Conservation (phyloP, 2,113 vertebrate genomes). For the Ammodytes marinus region DNA sequence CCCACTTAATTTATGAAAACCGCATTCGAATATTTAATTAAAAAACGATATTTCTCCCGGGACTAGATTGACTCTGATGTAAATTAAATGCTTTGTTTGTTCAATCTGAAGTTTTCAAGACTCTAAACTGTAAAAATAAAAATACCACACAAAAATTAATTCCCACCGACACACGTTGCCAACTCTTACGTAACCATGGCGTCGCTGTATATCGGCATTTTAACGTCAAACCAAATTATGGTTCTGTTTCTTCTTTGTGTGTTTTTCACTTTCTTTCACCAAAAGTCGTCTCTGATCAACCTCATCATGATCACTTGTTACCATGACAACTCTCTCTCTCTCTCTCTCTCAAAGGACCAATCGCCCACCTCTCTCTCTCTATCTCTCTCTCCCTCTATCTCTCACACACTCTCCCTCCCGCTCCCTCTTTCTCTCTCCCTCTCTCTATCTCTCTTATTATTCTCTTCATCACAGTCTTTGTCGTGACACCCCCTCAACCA, state of each 20-base stretch:
- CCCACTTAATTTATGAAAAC: conserved; percentile 21
- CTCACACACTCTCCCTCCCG: too few relatives aligned
- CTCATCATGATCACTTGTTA: conserved; percentile 81
- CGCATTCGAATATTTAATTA: conserved; percentile 17
- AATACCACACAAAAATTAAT: background rate
- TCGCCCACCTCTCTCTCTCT: conserved; percentile 80
- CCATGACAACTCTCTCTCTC: conserved; percentile 83
- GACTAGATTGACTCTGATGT: conserved; percentile 12
- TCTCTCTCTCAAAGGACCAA: conserved; percentile 65
- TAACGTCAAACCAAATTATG: background rate
- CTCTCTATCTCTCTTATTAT: conserved; percentile 40
- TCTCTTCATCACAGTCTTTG: conserved; percentile 49
- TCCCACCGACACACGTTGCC: background rate
- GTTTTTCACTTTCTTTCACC: conserved; percentile 56
- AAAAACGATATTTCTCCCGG: conserved; percentile 11
- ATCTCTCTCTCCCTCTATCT: background rate
- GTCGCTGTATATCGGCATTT: background rate
- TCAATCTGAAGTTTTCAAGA: conserved; percentile 28
- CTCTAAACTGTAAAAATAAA: background rate
- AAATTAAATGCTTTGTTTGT: conserved; percentile 13
- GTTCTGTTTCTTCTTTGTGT: conserved; percentile 40
- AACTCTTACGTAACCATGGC: background rate
- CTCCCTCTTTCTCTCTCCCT: conserved; percentile 6
- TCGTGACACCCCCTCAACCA: conserved; percentile 57
- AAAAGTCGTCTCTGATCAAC: conserved; percentile 69